These are phyloP conservation scores for Fragum sueziense DNA, from an alignment of 2,888 invertebrate species.

Conservation along the genomic window DNA sequence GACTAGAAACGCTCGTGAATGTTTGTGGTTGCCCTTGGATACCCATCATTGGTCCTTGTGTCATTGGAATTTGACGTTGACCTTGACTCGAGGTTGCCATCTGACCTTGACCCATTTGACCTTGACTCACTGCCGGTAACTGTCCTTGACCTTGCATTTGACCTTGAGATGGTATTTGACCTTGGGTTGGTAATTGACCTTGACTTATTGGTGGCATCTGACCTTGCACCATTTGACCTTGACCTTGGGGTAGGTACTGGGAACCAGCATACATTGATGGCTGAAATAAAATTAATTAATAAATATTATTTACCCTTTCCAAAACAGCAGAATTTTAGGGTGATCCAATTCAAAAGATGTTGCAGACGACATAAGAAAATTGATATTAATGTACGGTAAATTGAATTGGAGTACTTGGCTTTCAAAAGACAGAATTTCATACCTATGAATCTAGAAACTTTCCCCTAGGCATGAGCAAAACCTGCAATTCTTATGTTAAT, in stretches of 20 bases:
- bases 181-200: constrained; percentile 58
- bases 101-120: constrained; percentile 61
- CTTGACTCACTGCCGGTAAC: constrained; percentile 58
- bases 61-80: constrained; percentile 36
- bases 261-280: constrained; percentile 54
- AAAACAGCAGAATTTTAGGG: too few species aligned
- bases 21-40: constrained; percentile 45
- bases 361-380: too few species aligned
- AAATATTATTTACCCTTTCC: too few species aligned
- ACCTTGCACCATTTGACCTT: constrained; percentile 58
- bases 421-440: too few species aligned
- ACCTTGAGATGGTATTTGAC: constrained; percentile 56
- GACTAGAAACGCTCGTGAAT: constrained; percentile 57
- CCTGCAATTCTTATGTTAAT: too few species aligned
- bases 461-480: too few species aligned
- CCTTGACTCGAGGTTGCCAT: constrained; percentile 52
- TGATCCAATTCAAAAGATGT: too few species aligned
- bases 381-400: too few species aligned
- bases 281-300: constrained; percentile 1
- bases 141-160: constrained; percentile 61
- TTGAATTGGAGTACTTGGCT: too few species aligned
- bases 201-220: constrained; percentile 57
- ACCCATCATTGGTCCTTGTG: constrained; percentile 47
- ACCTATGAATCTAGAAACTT: too few species aligned
- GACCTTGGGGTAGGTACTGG: constrained; percentile 59